phyloP scores from a whole-genome alignment of 2,888 invertebrate species.

The Drosophila acutilabella region DNA sequence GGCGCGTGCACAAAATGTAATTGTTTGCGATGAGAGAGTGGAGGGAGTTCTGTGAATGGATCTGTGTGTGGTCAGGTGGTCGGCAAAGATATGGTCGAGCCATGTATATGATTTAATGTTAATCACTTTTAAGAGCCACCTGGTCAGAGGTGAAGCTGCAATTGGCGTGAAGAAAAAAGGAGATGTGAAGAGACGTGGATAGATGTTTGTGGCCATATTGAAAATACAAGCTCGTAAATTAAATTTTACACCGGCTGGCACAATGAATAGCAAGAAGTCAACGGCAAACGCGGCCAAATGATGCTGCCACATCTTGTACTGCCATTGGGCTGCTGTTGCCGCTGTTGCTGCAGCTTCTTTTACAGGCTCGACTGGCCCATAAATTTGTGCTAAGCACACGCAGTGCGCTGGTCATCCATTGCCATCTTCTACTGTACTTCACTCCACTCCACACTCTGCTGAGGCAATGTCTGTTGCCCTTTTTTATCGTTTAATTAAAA shows the following conservation, averaged over 20 bases:
- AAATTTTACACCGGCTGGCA: conserved; percentile 75
- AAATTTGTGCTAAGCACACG: conserved; percentile 79
- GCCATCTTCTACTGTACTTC: conserved; percentile 24
- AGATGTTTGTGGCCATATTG: conserved; percentile 57
- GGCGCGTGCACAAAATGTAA: conserved; percentile 71
- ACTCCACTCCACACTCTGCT: neutral
- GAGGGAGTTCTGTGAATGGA: conserved; percentile 8
- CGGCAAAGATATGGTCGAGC: conserved; percentile 65
- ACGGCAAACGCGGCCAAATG: conserved; percentile 62
- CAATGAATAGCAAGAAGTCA: conserved; percentile 70
- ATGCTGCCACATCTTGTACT: conserved; percentile 45
- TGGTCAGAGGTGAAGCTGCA: neutral
- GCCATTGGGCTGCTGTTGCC: neutral
- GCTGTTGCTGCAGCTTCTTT: conserved; percentile 8
- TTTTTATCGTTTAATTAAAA: conserved; percentile 82
- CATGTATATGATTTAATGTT: conserved; percentile 76
- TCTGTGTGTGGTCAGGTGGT: conserved; percentile 68
- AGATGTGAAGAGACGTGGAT: conserved; percentile 4
- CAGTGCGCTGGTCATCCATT: conserved; percentile 78
- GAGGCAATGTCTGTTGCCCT: conserved; percentile 58
- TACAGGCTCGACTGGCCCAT: conserved; percentile 48
- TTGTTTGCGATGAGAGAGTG: conserved; percentile 50
- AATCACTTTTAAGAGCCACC: conserved; percentile 72
- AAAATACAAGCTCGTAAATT: conserved; percentile 79
- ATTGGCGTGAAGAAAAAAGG: neutral